phyloP scores from a whole-genome alignment of 1,140 invertebrate genomes.

The Capitella teleta region DNA sequence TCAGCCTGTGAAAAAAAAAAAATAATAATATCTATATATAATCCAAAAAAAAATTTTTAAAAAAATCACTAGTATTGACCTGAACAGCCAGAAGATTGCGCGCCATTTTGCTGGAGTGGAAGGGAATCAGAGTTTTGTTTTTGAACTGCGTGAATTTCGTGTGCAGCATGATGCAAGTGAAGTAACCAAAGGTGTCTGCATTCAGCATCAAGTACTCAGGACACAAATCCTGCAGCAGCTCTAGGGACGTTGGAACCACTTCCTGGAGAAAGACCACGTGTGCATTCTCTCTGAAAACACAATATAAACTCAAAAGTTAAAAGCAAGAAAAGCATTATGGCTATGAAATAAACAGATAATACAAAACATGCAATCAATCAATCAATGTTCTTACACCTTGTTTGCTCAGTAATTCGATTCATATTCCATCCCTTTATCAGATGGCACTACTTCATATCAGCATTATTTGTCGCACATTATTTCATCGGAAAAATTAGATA shows the following conservation, averaged over 20 bases:
- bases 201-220: constrained; percentile 4
- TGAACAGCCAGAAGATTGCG: constrained; percentile 46
- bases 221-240: constrained; percentile 20
- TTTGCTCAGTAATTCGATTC: neutral
- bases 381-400: neutral
- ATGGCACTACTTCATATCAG: neutral
- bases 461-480: neutral
- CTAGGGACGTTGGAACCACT: constrained; percentile 43
- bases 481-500: neutral
- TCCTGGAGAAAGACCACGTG: constrained; percentile 56
- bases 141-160: constrained; percentile 40
- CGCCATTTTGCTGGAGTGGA: constrained; percentile 43
- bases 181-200: constrained; percentile 37
- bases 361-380: neutral
- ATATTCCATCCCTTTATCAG: neutral
- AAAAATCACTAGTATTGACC: constrained; percentile 17
- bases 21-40: neutral
- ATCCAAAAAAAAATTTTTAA: neutral
- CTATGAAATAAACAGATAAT: neutral
- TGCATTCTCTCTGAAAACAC: constrained; percentile 44
- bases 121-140: constrained; percentile 40
- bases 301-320: constrained; percentile 1
- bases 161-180: constrained; percentile 45
- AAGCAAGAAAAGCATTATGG: neutral
- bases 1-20: constrained; percentile 31